These are phyloP conservation scores for Selene dorsalis DNA, from an alignment of 2,797 vertebrate species.

Conservation along the genomic window DNA sequence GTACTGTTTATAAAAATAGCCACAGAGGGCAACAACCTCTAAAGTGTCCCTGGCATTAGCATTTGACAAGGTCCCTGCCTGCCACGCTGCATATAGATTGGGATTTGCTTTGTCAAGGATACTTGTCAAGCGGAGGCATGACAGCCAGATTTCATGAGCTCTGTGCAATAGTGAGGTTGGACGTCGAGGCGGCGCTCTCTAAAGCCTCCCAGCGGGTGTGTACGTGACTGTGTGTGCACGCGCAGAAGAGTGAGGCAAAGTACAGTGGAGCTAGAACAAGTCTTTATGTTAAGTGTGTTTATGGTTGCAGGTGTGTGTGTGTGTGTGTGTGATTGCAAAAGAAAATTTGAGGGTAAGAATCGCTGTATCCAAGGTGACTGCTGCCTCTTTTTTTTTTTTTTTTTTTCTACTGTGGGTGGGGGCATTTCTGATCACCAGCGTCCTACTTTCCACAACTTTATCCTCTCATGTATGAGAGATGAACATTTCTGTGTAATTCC, in stretches of 20 bases:
- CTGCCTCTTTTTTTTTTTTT: slow-evolving; percentile 9
- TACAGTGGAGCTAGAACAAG: slow-evolving; percentile 47
- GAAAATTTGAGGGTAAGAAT: slow-evolving; percentile 62
- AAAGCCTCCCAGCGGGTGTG: slow-evolving; percentile 60
- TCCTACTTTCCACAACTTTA: slow-evolving; percentile 74
- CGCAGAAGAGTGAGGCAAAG: slow-evolving; percentile 14
- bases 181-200: slow-evolving; percentile 56
- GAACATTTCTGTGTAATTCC: slow-evolving; percentile 67
- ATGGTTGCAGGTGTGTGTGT: slow-evolving; percentile 33
- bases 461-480: slow-evolving; percentile 59
- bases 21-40: slow-evolving; percentile 77
- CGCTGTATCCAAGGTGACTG: slow-evolving; percentile 70
- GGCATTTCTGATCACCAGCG: slow-evolving; percentile 58
- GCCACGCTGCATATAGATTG: slow-evolving; percentile 81
- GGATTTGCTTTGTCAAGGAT: slow-evolving; percentile 83
- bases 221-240: slow-evolving; percentile 27
- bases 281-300: slow-evolving; percentile 48
- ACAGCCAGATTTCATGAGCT: slow-evolving; percentile 80
- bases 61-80: slow-evolving; percentile 80
- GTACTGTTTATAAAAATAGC: slow-evolving; percentile 68
- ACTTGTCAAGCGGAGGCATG: slow-evolving; percentile 78
- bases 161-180: slow-evolving; percentile 62
- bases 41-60: slow-evolving; percentile 82
- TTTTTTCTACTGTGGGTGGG: slow-evolving; percentile 33
- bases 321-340: slow-evolving; percentile 50